These are phyloP conservation scores for Apteryx mantelli DNA, from an alignment of 2,113 vertebrate genomes.

Conservation along the genomic window DNA sequence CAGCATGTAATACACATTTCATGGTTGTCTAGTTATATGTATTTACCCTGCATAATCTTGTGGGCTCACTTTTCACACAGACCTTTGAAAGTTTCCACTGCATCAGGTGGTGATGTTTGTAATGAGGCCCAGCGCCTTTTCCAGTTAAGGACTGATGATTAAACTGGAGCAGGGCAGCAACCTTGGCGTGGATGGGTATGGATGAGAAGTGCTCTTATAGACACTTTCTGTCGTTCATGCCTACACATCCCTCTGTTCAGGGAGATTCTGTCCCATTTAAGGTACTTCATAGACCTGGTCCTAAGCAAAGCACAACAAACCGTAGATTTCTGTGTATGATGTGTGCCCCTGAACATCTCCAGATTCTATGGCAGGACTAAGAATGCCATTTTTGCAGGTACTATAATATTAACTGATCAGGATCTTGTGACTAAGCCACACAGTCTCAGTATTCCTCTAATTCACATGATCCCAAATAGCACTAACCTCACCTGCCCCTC, in stretches of 20 bases:
- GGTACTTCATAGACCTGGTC: background rate
- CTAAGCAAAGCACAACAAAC: background rate
- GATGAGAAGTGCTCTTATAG: background rate
- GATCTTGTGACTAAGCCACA: background rate
- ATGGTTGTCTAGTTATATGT: slow-evolving; percentile 47
- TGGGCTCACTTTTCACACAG: slow-evolving; percentile 57
- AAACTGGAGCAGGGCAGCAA: background rate
- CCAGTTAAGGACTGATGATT: accelerated
- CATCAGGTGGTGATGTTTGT: background rate
- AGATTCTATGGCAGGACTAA: background rate
- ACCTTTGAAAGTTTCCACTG: background rate
- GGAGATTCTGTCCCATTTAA: background rate
- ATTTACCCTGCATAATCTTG: slow-evolving; percentile 25
- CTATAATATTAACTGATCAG: background rate
- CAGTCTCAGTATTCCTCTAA: background rate
- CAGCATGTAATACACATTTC: slow-evolving; percentile 70
- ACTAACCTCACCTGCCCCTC: background rate
- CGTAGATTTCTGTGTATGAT: accelerated
- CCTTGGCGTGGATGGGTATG: accelerated
- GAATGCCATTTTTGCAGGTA: background rate
- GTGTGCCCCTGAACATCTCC: background rate
- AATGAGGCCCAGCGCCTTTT: background rate
- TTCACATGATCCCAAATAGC: background rate
- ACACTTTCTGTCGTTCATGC: background rate
- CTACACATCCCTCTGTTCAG: background rate